Base-by-base conservation (phyloP, 2,888 invertebrate species). In the Stenotaenia linearis region DNA sequence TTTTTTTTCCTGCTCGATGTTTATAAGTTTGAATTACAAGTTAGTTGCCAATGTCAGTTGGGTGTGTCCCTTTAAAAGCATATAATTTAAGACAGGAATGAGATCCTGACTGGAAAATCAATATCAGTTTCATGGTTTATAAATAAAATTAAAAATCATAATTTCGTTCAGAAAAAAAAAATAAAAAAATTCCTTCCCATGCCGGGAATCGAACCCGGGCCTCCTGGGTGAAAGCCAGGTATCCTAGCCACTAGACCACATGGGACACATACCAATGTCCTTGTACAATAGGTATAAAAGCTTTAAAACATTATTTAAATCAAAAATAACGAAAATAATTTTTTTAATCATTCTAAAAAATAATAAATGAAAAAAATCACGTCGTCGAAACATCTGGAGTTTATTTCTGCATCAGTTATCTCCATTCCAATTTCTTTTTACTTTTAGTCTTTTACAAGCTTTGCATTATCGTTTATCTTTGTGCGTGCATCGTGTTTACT, bases 141-240 rank as follows among this genome's bases (percentile, higher is more conserved):
- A 5, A n/a, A n/a, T 45, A 18, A 61, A 25, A 25, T 56, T 12
- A 61, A 61, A 61, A 9, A 61, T n/a, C n/a, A n/a, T n/a, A n/a
- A n/a, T n/a, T n/a, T n/a, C n/a, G n/a, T n/a, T n/a, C n/a, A n/a
- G n/a, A 61, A 61, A 28, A 28, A 7, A 25, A 61, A 12, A 61
- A 61, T 12, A 61, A 61, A 61, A 61, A 61, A 61, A 25, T 7
- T 61, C 15, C n/a, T 61, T 61, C 61, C 61, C 61, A 61, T 61
- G 61, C 61, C 61, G 61, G 61, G 61, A 61, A 61, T 61, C 61
- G 61, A 61, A 61, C 61, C 61, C 61, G 61, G 61, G 61, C 61
- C 61, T 61, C 61, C 61, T 61, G 61, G 61, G 61, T 61, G 61
- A 61, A 61, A 61, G 61, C 61, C 61, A 61, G 61, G 61, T 61